These are phyloP conservation scores for Aphis gossypii DNA, from an alignment of 1,140 invertebrate genomes.

Conservation along the genomic window DNA sequence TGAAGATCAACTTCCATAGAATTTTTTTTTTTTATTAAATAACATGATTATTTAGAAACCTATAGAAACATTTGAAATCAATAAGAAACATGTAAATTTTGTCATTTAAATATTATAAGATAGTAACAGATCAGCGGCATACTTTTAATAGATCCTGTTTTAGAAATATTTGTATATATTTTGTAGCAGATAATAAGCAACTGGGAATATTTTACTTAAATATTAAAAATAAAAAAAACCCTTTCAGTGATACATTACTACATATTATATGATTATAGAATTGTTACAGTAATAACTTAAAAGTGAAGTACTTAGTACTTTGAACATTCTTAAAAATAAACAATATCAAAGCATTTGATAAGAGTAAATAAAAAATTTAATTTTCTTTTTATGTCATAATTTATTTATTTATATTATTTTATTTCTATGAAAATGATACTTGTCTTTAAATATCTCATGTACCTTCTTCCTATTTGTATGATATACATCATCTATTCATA, in stretches of 20 bases:
- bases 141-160: not conserved
- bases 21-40: too few relatives aligned
- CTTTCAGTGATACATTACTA: not conserved
- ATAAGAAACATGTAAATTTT: not conserved
- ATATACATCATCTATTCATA: too few relatives aligned
- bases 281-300: not conserved
- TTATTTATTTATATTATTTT: too few relatives aligned
- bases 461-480: too few relatives aligned
- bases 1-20: too few relatives aligned
- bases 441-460: too few relatives aligned
- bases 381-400: too few relatives aligned
- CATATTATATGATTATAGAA: not conserved
- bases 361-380: too few relatives aligned
- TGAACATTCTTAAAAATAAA: not conserved
- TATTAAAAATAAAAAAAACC: not conserved
- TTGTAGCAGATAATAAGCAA: not conserved
- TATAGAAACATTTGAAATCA: not conserved
- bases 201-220: not conserved
- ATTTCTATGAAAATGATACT: too few relatives aligned
- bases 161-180: not conserved
- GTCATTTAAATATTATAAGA: not conserved
- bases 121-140: not conserved
- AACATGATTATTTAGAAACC: too few relatives aligned
- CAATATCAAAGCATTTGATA: not conserved
- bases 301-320: not conserved